Base-by-base conservation (phyloP, 1,140 invertebrate species). In the Drosophila elegans region DNA sequence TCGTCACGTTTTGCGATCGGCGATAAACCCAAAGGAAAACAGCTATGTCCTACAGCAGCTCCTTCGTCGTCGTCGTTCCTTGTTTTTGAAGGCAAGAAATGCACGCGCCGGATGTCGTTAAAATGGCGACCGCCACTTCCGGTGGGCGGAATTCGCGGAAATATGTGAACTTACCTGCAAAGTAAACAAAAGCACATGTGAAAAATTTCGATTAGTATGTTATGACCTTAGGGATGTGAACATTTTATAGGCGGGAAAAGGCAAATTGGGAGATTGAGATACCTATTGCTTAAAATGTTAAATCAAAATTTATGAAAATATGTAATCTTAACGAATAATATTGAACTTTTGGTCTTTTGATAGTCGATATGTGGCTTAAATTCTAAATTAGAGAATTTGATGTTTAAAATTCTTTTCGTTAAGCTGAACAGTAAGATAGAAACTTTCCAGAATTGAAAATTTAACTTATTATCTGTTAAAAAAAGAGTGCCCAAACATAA, bases 161-260 rank as follows among this genome's bases (percentile, higher is more conserved):
- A 64, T 83, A 59, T 88, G 63, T 83, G 64, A 84, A 89, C 84
- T 89, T 89, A 89, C 84, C 84, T 89, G 85, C 21, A 89, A 88
- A 6, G 67, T 60, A 84, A 67, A 59, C 38, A 75, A 52, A 59
- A 51, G 16, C 1, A 72, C 77, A 69, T 61, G 64, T 62, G 77
- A 59, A 66, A 74, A 81, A 45, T 78, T 82, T 75, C 29, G 76
- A 83, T 86, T 73, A 77, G 66, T 69, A 79, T 61, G 55, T 13
- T 27, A 38, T 27, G 10, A 36, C 32, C 34, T 49, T n/a, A 36
- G 52, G 56, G 48, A 42, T 71, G 38, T 16, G 45, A 32, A 25
- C 34, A 54, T 41, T 49, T 52, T n/a, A 34, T 42, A 29, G 34
- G 7, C 32, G 16, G 29, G 7, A n/a, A n/a, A 46, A 39, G 11